phyloP scores from a whole-genome alignment of 2,113 vertebrate species.

The Aphelocoma coerulescens region DNA sequence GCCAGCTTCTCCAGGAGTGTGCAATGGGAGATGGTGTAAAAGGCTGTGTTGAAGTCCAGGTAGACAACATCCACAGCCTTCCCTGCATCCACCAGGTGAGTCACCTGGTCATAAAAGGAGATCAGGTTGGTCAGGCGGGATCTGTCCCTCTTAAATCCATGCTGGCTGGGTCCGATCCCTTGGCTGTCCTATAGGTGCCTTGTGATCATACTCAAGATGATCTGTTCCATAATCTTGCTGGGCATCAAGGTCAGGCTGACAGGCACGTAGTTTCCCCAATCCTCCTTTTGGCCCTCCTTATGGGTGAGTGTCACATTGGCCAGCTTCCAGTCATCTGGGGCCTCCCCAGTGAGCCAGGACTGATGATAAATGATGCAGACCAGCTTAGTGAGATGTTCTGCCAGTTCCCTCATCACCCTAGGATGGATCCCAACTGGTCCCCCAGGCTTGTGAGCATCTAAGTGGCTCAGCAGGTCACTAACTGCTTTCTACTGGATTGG shows the following conservation, averaged over 20 bases:
- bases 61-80: background rate
- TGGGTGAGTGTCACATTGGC: background rate
- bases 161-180: background rate
- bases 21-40: background rate
- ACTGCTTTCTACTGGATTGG: background rate
- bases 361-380: background rate
- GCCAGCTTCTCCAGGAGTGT: background rate
- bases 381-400: rapidly evolving
- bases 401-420: background rate
- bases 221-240: background rate
- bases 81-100: rapidly evolving
- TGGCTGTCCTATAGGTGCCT: rapidly evolving
- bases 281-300: background rate
- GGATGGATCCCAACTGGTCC: background rate
- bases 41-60: background rate
- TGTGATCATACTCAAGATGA: background rate
- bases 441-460: background rate
- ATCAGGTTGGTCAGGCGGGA: background rate
- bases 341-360: background rate
- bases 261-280: background rate
- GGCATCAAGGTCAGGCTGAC: background rate
- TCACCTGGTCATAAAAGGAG: background rate
- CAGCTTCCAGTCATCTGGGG: background rate
- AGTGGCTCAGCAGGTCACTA: background rate
- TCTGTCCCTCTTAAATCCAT: background rate